phyloP scores from a whole-genome alignment of 2,797 vertebrate species.

The Cuculus canorus region DNA sequence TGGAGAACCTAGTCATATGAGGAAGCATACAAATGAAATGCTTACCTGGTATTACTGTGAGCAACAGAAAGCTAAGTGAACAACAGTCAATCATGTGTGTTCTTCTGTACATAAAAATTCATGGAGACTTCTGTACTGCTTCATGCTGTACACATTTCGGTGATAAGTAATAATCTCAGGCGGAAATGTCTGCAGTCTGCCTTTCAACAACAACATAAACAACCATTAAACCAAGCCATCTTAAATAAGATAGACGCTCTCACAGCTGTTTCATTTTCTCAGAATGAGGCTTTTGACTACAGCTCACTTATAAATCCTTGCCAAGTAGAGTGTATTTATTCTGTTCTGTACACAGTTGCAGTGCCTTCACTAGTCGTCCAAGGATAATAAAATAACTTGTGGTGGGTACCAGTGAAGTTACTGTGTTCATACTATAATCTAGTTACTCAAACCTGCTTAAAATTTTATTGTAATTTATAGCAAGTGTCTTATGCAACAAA shows the following conservation, averaged over 20 bases:
- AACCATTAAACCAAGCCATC: not conserved
- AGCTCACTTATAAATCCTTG: not conserved
- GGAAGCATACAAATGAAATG: not conserved
- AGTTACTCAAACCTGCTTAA: not conserved
- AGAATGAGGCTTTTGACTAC: not conserved
- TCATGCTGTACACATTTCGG: not conserved
- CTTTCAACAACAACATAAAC: not conserved
- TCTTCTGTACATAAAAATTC: conserved; percentile 7
- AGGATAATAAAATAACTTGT: not conserved
- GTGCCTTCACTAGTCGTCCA: not conserved
- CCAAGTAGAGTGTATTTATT: not conserved
- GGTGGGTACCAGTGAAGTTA: not conserved
- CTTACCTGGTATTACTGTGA: not conserved
- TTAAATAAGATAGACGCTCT: not conserved
- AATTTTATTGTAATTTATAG: not conserved
- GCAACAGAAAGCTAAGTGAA: not conserved
- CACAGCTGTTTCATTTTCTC: not conserved
- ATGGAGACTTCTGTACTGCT: not conserved
- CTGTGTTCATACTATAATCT: not conserved
- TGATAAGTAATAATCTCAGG: not conserved
- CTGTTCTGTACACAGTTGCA: not conserved
- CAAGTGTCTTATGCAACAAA: not conserved
- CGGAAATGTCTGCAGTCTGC: not conserved
- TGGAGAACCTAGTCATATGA: not conserved
- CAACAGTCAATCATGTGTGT: not conserved